Conservation (phyloP, 30 jellyfish, hydroid and myxozoan species). For the Mastigias papua region DNA sequence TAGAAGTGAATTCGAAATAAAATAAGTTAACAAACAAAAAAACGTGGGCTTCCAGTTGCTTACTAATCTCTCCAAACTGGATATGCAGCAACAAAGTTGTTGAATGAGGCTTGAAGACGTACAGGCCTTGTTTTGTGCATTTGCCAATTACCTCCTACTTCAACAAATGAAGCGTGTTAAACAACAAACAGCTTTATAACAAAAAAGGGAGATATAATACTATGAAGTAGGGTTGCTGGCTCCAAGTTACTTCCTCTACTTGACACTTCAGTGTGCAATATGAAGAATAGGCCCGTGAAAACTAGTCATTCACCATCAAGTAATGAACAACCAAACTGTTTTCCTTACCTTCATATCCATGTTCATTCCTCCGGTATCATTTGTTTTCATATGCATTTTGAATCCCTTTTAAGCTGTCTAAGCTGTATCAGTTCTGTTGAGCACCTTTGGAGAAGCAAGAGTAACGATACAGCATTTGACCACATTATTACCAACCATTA, state of each 20-base stretch:
- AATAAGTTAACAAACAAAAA: too few species aligned
- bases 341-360: conserved; percentile 17
- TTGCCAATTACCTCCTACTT: too few species aligned
- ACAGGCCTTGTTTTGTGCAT: too few species aligned
- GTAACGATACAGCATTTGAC: not conserved
- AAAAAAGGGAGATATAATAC: not conserved
- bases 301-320: not conserved
- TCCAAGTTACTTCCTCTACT: not conserved
- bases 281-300: not conserved
- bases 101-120: too few species aligned
- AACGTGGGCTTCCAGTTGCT: too few species aligned
- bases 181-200: not conserved
- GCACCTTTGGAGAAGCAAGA: not conserved
- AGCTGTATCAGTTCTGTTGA: not conserved
- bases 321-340: not conserved
- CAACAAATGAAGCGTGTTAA: not conserved
- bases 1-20: too few species aligned
- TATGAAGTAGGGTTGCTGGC: not conserved
- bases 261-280: too few species aligned
- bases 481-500: not conserved
- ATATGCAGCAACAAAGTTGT: too few species aligned
- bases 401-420: not conserved
- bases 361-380: not conserved
- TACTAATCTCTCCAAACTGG: too few species aligned
- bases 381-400: not conserved